Conservation (phyloP, 2,797 vertebrate genomes). For the Mormyrops boulengeri region DNA sequence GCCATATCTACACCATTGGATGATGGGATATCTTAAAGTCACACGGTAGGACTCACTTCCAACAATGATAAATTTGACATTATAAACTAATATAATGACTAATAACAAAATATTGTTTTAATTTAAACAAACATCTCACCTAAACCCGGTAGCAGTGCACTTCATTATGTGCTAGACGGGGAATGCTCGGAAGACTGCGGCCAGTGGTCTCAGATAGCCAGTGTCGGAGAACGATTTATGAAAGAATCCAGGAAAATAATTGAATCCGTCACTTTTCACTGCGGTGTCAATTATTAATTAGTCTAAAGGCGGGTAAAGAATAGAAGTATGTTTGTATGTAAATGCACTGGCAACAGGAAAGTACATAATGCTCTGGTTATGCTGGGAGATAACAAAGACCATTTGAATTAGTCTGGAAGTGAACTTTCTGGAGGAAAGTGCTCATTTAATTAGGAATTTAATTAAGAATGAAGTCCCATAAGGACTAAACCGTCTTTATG, state of each 20-base stretch:
- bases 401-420: background rate
- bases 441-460: conserved; percentile 6
- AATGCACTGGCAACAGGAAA: background rate
- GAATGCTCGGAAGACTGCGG: background rate
- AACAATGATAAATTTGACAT: too few species aligned
- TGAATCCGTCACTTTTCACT: background rate
- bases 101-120: background rate
- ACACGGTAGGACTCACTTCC: background rate
- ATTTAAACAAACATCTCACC: background rate
- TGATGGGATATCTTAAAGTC: background rate
- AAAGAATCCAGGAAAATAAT: conserved; percentile 4
- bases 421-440: background rate
- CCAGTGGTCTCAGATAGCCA: background rate
- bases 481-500: background rate
- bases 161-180: background rate
- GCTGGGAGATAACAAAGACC: conserved; percentile 1
- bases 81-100: too few species aligned
- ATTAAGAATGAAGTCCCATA: conserved; percentile 1
- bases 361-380: background rate
- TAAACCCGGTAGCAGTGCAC: background rate
- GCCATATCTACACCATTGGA: background rate
- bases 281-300: conserved; percentile 5
- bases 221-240: background rate
- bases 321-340: background rate
- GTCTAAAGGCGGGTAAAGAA: background rate